These are phyloP conservation scores for Agelastica alni DNA, from an alignment of 2,888 invertebrate genomes.

Conservation along the genomic window DNA sequence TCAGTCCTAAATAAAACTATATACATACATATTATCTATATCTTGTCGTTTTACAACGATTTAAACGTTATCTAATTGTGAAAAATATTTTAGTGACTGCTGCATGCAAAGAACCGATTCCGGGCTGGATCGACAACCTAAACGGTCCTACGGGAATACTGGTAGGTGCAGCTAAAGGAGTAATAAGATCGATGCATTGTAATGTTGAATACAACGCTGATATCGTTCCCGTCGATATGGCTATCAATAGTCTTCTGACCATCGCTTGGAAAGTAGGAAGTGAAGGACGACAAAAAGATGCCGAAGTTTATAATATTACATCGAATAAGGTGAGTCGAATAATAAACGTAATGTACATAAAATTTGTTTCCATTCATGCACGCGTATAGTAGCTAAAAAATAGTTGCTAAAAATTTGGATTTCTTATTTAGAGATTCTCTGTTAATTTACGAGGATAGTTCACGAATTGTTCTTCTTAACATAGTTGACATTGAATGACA, in stretches of 20 bases:
- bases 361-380: too few relatives aligned
- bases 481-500: too few relatives aligned
- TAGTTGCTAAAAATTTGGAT: too few relatives aligned
- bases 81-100: conserved; percentile 83
- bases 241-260: conserved; percentile 78
- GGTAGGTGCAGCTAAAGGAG: conserved; percentile 81
- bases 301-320: conserved; percentile 50
- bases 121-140: conserved; percentile 90
- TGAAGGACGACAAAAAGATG: conserved; percentile 33
- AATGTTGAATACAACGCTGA: conserved; percentile 66
- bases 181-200: conserved; percentile 84
- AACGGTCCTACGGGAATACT: conserved; percentile 88
- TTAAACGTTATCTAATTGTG: too few relatives aligned
- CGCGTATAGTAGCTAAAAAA: background rate
- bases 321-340: conserved; percentile 43
- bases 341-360: too few relatives aligned
- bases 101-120: conserved; percentile 73
- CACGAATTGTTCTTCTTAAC: too few relatives aligned
- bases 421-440: too few relatives aligned
- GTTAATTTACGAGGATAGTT: too few relatives aligned
- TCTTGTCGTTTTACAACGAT: too few relatives aligned
- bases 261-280: conserved; percentile 69
- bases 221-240: conserved; percentile 77
- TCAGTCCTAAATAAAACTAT: too few relatives aligned
- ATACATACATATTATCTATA: too few relatives aligned